Evolutionary conservation across 30 jellyfish, hydroid and myxozoan genomes (phyloP), one percentile per base, ranked within the genome.

Genomic region (Hydractinia echinata): DNA sequence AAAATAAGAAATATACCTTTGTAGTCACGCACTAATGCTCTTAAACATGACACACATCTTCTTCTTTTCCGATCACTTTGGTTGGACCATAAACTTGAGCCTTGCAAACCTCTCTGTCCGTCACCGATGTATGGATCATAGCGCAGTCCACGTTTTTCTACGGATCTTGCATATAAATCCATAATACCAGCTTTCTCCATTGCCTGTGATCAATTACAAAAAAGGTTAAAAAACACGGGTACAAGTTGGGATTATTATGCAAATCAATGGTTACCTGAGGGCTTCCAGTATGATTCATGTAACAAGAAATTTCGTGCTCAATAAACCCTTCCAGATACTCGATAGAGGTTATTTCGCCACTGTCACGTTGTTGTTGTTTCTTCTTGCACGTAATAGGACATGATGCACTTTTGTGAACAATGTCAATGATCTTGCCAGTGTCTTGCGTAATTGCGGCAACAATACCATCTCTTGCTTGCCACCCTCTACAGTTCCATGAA

Each of bases 141-240:
- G 51, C 21, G 21, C 21, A 1, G 3, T 11, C 21, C 14, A 20
- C 21, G 20, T 1, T 67, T 20, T 13, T 67, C 51, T 13, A 67
- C 78, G 51, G 51, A 13, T 67, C 50, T 15, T 67, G n/a, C 50
- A 48, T 67, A 67, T 67, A 21, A 21, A 16, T 15, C 78, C 1
- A 67, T 21, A 13, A 67, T 3, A 11, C 50, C 78, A 67, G 78
- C n/a, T 48, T 67, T 67, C 21, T 67, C 78, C 78, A 67, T 67
- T 2, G 78, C 20, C 78, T 67, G 19, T 58, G 19, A 58, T 58
- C 19, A 16, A 58, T 58, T 58, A 30, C 44, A 30, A 30, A 30
- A 30, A 30, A 30, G 44, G 44, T 30, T 30, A 30, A 30, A 30
- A 30, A 30, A 30, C n/a, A 30, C 44, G 44, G 44, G 44, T 30